phyloP scores from a whole-genome alignment of 2,113 vertebrate species.

The Gymnocephalus cernua region DNA sequence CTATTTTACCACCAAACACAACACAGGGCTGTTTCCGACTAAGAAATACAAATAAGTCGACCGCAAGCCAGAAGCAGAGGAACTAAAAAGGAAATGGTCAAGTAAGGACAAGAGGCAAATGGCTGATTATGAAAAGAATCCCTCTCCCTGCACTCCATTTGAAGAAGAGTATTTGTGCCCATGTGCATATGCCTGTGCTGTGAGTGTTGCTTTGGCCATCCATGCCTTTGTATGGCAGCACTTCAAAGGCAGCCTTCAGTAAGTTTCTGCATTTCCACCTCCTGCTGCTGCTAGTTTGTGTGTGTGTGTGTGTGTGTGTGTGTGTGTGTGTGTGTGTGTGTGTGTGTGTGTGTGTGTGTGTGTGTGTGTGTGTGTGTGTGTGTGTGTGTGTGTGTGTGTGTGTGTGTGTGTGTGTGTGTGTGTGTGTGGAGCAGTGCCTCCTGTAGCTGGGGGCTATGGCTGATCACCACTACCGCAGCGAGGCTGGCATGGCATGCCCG shows the following conservation, averaged over 20 bases:
- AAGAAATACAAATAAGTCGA: conserved; percentile 56
- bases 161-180: conserved; percentile 33
- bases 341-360: no score
- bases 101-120: conserved; percentile 46
- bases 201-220: conserved; percentile 67
- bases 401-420: background rate
- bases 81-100: conserved; percentile 38
- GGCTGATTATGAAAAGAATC: conserved; percentile 62
- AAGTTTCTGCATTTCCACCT: conserved; percentile 71
- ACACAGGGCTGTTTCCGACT: conserved; percentile 25
- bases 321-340: background rate
- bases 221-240: conserved; percentile 59
- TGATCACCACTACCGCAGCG: conserved; percentile 66
- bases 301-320: conserved; percentile 54
- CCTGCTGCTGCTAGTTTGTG: conserved; percentile 62
- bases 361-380: conserved; percentile 16
- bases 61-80: conserved; percentile 35
- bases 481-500: conserved; percentile 74
- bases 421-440: conserved; percentile 38
- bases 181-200: conserved; percentile 48
- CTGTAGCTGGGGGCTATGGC: conserved; percentile 67
- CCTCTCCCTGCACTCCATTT: conserved; percentile 43
- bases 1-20: conserved; percentile 46
- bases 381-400: conserved; percentile 51
- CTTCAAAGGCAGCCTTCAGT: conserved; percentile 70